Base-by-base conservation (phyloP, 2,888 invertebrate species). In the Thymelicus acteon region DNA sequence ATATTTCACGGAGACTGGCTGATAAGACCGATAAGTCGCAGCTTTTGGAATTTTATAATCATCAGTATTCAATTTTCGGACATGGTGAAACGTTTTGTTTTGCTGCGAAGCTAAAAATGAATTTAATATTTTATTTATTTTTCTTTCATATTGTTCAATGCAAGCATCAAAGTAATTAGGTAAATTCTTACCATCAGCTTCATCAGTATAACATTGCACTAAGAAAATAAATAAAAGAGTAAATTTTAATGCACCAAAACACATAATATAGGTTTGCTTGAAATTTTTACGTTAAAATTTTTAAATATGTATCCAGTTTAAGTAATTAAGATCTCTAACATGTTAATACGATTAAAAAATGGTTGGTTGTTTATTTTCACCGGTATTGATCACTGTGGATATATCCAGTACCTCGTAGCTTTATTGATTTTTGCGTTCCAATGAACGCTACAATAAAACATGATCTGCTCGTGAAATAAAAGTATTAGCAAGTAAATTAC, bases 1-100 rank as follows among this genome's bases (percentile, higher is more conserved):
- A 73, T 87, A 87, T 77, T 89, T 89, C 5, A 86, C 82, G 24
- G 91, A 85, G 7, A 89, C 84, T 49, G 92, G 92, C 75, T 92
- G 92, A 74, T 87, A 92, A 0, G 92, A 92, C 7, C 90, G 82
- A 73, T 92, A 93, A 0, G 64, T 71, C 5, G 64, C 57, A 79
- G 74, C 72, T 87, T 90, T 75, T 88, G 85, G 24, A 84, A 63
- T 85, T 75, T 88, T 90, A 68, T 87, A 89, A 67, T 85, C 84
- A 49, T 79, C 83, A 67, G 91, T 86, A 54, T 78, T 85, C 12
- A 85, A 77, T 70, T 86, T 85, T 71, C 88, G 82, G 0, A 80
- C 80, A 73, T 88, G 90, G 73, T 90, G 88, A 15, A 74, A 73
- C n/a, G 86, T 86, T 79, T 83, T 90, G 74, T 92, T 92, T 78